These are phyloP conservation scores for Timema podura DNA, from an alignment of 2,888 invertebrate genomes.

Conservation along the genomic window DNA sequence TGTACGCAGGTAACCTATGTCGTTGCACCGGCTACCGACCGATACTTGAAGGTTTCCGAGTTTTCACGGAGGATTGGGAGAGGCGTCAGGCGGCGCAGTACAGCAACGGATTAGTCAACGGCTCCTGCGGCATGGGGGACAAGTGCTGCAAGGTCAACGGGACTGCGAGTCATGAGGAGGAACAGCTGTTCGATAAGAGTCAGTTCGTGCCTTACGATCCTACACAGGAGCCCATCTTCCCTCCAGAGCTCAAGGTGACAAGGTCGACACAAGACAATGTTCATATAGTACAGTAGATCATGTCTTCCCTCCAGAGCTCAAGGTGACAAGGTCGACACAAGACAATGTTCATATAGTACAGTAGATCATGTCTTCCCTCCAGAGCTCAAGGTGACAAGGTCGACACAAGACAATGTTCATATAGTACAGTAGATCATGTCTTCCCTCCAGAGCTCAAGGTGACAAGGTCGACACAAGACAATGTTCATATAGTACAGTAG, in stretches of 20 bases:
- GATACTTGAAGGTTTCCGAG: slow-evolving; percentile 85
- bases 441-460: too few relatives aligned
- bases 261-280: background rate
- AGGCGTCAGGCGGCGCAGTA: slow-evolving; percentile 41
- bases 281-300: background rate
- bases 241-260: slow-evolving; percentile 71
- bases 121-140: slow-evolving; percentile 58
- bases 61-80: slow-evolving; percentile 76
- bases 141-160: slow-evolving; percentile 56
- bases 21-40: slow-evolving; percentile 93
- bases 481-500: too few relatives aligned
- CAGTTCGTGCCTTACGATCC: slow-evolving; percentile 70
- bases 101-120: slow-evolving; percentile 24
- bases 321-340: too few relatives aligned
- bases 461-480: too few relatives aligned
- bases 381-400: too few relatives aligned
- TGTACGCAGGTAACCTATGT: slow-evolving; percentile 63
- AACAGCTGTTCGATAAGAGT: slow-evolving; percentile 53
- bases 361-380: too few relatives aligned
- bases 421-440: too few relatives aligned
- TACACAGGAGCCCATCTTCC: slow-evolving; percentile 87
- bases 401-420: too few relatives aligned
- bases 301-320: too few relatives aligned
- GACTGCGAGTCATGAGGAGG: slow-evolving; percentile 30
- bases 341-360: too few relatives aligned